phyloP scores from a whole-genome alignment of 2,888 invertebrate genomes.

The Hirtodrosophila confusa region DNA sequence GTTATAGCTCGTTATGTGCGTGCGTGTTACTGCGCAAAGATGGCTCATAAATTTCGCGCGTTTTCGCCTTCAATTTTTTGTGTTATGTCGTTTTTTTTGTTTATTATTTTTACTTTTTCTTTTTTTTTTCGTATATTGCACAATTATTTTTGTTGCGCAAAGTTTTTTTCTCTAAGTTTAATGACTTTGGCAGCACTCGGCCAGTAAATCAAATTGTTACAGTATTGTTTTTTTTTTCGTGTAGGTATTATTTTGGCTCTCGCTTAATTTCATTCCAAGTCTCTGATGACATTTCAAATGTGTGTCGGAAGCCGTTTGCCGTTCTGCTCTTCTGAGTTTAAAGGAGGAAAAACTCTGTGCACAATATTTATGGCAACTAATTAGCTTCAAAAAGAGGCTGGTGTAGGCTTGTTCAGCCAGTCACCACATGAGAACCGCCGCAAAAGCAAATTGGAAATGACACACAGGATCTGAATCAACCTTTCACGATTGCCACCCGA shows the following conservation, averaged over 20 bases:
- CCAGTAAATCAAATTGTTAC: slow-evolving; percentile 70
- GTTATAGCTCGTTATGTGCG: slow-evolving; percentile 74
- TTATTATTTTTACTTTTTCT: slow-evolving; percentile 29
- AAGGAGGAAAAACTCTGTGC: slow-evolving; percentile 7
- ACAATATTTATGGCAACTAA: slow-evolving; percentile 46
- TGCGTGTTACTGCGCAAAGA: slow-evolving; percentile 77
- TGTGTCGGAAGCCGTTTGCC: slow-evolving; percentile 43
- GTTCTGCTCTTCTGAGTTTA: slow-evolving; percentile 3
- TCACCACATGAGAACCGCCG: slow-evolving; percentile 23
- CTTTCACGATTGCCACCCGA: slow-evolving; percentile 24
- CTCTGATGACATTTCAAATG: slow-evolving; percentile 44
- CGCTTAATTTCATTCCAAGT: slow-evolving; percentile 66
- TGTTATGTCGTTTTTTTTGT: slow-evolving; percentile 31
- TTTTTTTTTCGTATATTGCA: slow-evolving; percentile 44
- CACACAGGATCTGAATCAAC: slow-evolving; percentile 29
- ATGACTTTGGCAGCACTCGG: slow-evolving; percentile 64
- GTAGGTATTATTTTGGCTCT: slow-evolving; percentile 21
- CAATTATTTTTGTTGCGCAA: slow-evolving; percentile 52
- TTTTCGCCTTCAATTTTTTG: slow-evolving; percentile 66
- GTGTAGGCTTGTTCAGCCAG: background rate
- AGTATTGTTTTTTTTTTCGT: slow-evolving; percentile 28
- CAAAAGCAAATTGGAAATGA: slow-evolving; percentile 49
- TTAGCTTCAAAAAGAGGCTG: slow-evolving; percentile 28
- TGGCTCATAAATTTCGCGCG: slow-evolving; percentile 76
- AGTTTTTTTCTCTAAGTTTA: slow-evolving; percentile 59